phyloP scores from a whole-genome alignment of 2,888 invertebrate species.

The Mesoligia furuncula region DNA sequence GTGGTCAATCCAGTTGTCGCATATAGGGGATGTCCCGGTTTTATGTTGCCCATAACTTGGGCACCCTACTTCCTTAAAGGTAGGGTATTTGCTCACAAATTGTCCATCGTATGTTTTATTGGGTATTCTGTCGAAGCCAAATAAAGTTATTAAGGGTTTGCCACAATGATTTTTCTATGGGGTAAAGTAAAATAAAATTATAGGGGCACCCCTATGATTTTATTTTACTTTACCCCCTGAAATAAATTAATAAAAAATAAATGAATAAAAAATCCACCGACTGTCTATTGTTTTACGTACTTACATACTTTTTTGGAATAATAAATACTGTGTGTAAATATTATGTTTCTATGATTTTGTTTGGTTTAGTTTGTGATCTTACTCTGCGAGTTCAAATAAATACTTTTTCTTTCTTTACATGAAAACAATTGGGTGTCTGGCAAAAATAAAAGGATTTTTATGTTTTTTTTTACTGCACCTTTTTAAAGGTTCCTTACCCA shows the following conservation, averaged over 20 bases:
- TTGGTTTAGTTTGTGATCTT: too few relatives aligned
- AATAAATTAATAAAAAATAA: too few relatives aligned
- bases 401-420: too few relatives aligned
- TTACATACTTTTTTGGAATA: too few relatives aligned
- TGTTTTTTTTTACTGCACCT: too few relatives aligned
- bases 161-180: conserved; percentile 48
- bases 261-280: too few relatives aligned
- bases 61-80: conserved; percentile 69
- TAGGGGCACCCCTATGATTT: not conserved
- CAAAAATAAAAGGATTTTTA: not conserved
- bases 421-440: not conserved
- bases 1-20: conserved; percentile 80
- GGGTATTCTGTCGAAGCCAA: conserved; percentile 60
- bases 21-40: conserved; percentile 73
- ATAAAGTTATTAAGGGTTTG: conserved; percentile 65
- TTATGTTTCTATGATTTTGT: not conserved
- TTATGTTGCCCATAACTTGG: conserved; percentile 77
- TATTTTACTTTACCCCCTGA: too few relatives aligned
- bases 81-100: conserved; percentile 69
- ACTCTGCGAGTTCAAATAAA: too few relatives aligned
- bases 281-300: too few relatives aligned
- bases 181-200: conserved; percentile 16
- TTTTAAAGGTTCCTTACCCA: too few relatives aligned
- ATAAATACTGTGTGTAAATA: not conserved
- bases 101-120: conserved; percentile 70